Percentiles rank a stretch among this genome's conserved stretches.
Conservation (phyloP, 2,888 invertebrate genomes). For the Oasisia sp. region DNA sequence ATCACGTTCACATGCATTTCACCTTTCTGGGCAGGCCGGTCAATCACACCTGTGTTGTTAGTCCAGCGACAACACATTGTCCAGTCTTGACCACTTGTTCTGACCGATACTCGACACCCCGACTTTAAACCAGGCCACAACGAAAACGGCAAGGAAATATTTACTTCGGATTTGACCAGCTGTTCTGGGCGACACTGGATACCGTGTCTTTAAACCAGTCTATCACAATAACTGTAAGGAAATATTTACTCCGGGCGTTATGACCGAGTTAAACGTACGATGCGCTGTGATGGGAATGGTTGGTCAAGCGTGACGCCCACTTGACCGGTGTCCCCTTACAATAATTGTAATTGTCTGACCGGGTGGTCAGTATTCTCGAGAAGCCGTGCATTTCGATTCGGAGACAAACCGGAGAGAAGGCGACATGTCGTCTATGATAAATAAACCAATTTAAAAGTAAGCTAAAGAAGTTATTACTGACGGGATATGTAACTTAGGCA, state of each 20-base stretch:
- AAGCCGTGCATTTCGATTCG: neutral
- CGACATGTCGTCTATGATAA: too few relatives aligned
- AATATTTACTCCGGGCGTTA: neutral
- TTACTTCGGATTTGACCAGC: neutral
- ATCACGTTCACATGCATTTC: neutral
- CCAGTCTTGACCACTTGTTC: neutral
- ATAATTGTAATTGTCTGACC: too few relatives aligned
- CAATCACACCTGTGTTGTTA: neutral
- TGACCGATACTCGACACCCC: neutral
- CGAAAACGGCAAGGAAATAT: neutral
- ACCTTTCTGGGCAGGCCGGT: neutral
- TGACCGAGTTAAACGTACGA: neutral
- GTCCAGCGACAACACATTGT: neutral
- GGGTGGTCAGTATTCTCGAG: neutral
- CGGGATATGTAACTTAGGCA: too few relatives aligned
- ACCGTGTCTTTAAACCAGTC: neutral
- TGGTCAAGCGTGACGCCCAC: neutral
- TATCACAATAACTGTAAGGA: neutral
- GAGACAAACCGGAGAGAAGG: neutral
- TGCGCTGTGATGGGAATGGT: neutral
- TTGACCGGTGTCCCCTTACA: neutral
- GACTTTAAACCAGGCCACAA: neutral
- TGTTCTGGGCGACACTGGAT: neutral
- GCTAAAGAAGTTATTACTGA: too few relatives aligned
- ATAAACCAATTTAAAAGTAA: too few relatives aligned